Evolutionary conservation across 2,888 invertebrate genomes (phyloP), one percentile per base, ranked within the genome.

Genomic region (Drosophila ezoana): DNA sequence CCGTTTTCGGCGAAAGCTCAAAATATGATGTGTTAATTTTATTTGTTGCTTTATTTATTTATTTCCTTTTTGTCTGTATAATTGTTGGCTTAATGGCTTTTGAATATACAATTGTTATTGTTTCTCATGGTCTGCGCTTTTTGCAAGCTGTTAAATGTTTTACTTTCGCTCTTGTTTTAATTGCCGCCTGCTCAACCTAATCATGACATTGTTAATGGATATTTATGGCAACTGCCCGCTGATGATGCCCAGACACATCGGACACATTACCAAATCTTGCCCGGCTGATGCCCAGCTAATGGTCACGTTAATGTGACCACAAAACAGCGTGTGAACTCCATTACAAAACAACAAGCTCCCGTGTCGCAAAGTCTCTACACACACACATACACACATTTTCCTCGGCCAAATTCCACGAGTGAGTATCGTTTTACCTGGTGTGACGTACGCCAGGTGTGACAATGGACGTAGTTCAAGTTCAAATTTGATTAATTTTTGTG

Each of bases 81-180:
- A 11, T 40, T 51, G 28, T 8, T 53, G 20, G 54, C 40, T 71
- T 65, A 53, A 63, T 74, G 60, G 53, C 57, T 70, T 61, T 69
- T 45, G 59, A 63, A 68, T 75, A 66, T 40, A 58, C 63, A 79
- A 75, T 83, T 68, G 77, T 65, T 59, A 48, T 63, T 80, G 61
- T 40, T 59, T 57, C 48, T 18, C 38, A 43, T 14, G 11, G 47
- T 52, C 16, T n/a, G 33, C 9, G 51, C 18, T 54, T 73, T 53
- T 54, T 47, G 32, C 49, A 60, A 52, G 66, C 38, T 67, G 78
- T 65, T 74, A 75, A 81, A 61, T 73, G 57, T 66, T 86, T 81
- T 64, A 86, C 81, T 81, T 81, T 81, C 81, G 85, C 87, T 80
- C 68, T 64, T 48, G 44, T 70, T 78, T 87, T 82, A 87, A 82